These are phyloP conservation scores for Pocillopora verrucosa DNA, from an alignment of 64 coral and sea anemone genomes.

Conservation along the genomic window DNA sequence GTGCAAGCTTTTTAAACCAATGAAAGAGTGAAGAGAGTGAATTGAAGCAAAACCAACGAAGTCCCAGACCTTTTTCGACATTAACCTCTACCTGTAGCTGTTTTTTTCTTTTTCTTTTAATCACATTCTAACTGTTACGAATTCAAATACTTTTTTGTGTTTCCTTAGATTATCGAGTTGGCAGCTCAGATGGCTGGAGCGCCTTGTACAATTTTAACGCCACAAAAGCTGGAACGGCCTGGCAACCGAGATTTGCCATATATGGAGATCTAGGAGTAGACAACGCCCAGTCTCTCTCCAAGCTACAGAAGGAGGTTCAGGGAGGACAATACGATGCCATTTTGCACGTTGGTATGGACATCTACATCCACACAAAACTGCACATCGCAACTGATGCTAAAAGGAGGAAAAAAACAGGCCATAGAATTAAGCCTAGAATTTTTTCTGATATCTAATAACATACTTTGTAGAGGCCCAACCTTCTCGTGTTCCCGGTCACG, in stretches of 20 bases:
- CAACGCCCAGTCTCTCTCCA: conserved; percentile 78
- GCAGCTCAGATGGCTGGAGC: conserved; percentile 84
- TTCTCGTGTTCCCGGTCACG: no score
- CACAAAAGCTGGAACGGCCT: conserved; percentile 52
- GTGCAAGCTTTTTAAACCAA: no score
- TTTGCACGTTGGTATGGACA: conserved; percentile 70
- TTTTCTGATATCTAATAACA: neutral
- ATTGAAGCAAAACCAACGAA: no score
- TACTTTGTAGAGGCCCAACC: no score
- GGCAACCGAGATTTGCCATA: conserved; percentile 83
- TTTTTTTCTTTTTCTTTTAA: no score
- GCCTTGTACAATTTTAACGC: conserved; percentile 80
- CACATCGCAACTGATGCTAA: no score
- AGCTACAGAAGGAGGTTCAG: conserved; percentile 82
- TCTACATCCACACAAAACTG: neutral
- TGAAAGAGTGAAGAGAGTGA: no score
- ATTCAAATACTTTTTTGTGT: neutral
- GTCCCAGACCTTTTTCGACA: no score
- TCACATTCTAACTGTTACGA: no score
- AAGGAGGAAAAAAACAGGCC: no score
- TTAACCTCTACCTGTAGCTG: no score
- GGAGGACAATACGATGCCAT: conserved; percentile 79
- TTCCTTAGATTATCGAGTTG: conserved; percentile 77
- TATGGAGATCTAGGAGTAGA: conserved; percentile 90
- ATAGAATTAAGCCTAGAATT: no score